Conservation (phyloP, 2,113 vertebrate genomes). For the Formicarius rufipectus region DNA sequence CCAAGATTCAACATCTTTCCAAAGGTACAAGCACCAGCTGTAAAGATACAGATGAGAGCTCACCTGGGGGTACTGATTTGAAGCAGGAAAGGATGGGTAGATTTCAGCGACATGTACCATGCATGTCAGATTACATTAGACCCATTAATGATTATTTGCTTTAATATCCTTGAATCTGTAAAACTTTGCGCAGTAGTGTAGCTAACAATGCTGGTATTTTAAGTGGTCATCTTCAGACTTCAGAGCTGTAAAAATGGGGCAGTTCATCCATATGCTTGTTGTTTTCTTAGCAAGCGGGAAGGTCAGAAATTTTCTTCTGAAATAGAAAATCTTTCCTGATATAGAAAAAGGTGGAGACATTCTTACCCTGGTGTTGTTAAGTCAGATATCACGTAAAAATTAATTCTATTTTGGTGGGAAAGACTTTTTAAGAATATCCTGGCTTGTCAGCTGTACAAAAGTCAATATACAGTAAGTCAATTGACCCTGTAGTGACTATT, state of each 20-base stretch:
- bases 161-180: slow-evolving; percentile 18
- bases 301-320: slow-evolving; percentile 26
- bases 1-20: background rate
- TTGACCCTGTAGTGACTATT: background rate
- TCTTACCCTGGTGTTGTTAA: background rate
- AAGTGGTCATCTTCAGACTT: slow-evolving; percentile 29
- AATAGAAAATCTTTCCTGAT: background rate
- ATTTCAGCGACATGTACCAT: slow-evolving; percentile 41
- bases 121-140: slow-evolving; percentile 2
- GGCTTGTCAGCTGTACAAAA: background rate
- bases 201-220: slow-evolving; percentile 46
- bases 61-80: background rate
- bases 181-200: background rate
- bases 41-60: background rate
- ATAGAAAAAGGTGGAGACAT: background rate
- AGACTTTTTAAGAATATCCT: background rate
- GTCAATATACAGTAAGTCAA: background rate
- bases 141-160: slow-evolving; percentile 7
- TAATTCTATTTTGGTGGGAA: background rate
- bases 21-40: background rate
- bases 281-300: slow-evolving; percentile 27
- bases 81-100: background rate
- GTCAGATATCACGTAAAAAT: background rate
- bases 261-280: background rate
- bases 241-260: background rate